Evolutionary conservation across 1,140 invertebrate genomes (phyloP).

Genomic region (Wiebesia pumilae): DNA sequence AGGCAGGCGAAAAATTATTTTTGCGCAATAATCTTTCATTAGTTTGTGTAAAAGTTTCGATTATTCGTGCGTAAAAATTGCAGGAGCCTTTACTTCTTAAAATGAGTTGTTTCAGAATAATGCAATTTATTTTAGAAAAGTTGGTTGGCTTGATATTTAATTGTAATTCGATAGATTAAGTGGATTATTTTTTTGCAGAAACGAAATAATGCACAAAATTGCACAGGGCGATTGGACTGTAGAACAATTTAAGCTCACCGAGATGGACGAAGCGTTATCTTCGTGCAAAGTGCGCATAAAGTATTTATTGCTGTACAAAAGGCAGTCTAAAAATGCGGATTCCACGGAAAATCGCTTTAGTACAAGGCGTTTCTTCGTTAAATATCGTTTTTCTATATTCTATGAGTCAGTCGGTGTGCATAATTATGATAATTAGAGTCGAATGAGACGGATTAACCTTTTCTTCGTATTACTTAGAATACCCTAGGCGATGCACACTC

Average conservation of each 20-base stretch:
- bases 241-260: background rate
- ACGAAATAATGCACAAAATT: no score
- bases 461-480: constrained; percentile 32
- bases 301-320: constrained; percentile 4
- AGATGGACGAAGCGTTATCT: background rate
- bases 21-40: no score
- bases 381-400: background rate
- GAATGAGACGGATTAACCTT: background rate
- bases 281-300: background rate
- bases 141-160: no score
- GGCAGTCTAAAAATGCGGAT: constrained; percentile 10
- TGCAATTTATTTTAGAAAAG: no score
- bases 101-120: no score
- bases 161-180: no score
- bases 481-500: background rate
- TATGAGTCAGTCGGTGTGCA: background rate
- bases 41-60: no score
- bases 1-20: no score
- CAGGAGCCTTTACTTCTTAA: no score
- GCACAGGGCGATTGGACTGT: background rate
- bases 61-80: no score
- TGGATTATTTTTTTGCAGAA: no score
- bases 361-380: background rate
- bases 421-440: constrained; percentile 40
- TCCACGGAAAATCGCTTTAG: constrained; percentile 15